Conservation (phyloP, 2,113 vertebrate species). For the Rhea americana region DNA sequence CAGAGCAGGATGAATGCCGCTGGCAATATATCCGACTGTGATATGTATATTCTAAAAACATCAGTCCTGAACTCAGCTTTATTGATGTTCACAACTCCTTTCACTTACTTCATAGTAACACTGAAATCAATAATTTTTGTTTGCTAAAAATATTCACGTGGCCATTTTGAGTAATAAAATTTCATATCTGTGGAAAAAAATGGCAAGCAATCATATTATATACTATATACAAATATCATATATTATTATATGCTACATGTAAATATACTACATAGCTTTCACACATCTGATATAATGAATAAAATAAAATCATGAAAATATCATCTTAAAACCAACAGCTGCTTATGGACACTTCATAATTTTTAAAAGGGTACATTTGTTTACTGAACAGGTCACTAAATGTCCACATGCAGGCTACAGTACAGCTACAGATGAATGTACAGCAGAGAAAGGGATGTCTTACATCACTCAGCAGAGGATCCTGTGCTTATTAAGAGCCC, state of each 20-base stretch:
- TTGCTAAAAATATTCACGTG: background rate
- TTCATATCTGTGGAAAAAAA: background rate
- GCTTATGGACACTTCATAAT: background rate
- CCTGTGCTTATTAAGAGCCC: background rate
- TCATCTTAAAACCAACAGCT: background rate
- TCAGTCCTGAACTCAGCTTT: background rate
- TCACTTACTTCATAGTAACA: background rate
- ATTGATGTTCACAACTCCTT: background rate
- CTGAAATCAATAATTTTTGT: background rate
- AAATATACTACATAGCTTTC: background rate
- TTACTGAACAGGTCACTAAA: background rate
- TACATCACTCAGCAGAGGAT: conserved; percentile 19
- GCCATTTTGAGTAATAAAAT: background rate
- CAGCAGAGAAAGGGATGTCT: background rate
- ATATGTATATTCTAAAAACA: background rate
- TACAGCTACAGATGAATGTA: background rate
- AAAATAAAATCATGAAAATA: background rate
- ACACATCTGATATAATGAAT: background rate
- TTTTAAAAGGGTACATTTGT: background rate
- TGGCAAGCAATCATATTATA: background rate
- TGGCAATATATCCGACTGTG: background rate
- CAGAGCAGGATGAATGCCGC: background rate
- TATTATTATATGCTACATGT: too few relatives aligned
- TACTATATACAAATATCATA: too few relatives aligned
- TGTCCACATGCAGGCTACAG: background rate